phyloP scores from a whole-genome alignment of 2,113 vertebrate genomes.

The Hiodon tergisus region DNA sequence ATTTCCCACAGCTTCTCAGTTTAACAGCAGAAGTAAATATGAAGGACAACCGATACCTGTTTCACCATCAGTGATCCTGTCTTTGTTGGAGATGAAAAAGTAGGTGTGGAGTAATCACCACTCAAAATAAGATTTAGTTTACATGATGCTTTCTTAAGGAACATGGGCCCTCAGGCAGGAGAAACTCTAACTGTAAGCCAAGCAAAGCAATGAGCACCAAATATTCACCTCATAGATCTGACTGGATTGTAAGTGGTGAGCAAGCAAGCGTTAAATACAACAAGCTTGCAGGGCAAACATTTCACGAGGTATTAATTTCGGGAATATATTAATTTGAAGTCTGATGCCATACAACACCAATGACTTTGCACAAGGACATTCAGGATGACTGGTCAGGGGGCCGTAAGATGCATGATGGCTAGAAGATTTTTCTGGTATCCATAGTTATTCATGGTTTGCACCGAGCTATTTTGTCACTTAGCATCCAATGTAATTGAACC shows the following conservation, averaged over 20 bases:
- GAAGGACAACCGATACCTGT: slow-evolving; percentile 40
- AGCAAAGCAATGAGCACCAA: slow-evolving; percentile 13
- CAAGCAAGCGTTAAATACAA: slow-evolving; percentile 27
- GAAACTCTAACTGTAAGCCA: slow-evolving; percentile 12
- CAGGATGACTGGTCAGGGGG: neutral
- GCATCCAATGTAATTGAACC: neutral
- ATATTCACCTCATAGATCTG: neutral
- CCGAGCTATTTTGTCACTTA: neutral
- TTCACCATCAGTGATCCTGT: slow-evolving; percentile 43
- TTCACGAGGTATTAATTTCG: slow-evolving; percentile 1
- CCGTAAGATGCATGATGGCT: neutral
- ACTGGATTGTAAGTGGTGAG: slow-evolving; percentile 4
- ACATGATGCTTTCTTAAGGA: slow-evolving; percentile 18
- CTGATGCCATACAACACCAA: neutral
- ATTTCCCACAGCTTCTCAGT: too few species aligned
- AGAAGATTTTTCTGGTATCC: neutral
- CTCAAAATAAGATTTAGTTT: slow-evolving; percentile 43
- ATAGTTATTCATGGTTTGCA: neutral
- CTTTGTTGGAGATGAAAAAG: slow-evolving; percentile 12
- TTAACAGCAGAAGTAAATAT: too few species aligned
- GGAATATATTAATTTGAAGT: slow-evolving; percentile 5
- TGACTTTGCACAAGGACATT: neutral
- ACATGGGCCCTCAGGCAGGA: slow-evolving; percentile 15
- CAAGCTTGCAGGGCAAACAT: slow-evolving; percentile 35
- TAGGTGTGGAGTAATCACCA: slow-evolving; percentile 41